Evolutionary conservation across 2,888 invertebrate species (phyloP).

Genomic region (Microplitis manilae): DNA sequence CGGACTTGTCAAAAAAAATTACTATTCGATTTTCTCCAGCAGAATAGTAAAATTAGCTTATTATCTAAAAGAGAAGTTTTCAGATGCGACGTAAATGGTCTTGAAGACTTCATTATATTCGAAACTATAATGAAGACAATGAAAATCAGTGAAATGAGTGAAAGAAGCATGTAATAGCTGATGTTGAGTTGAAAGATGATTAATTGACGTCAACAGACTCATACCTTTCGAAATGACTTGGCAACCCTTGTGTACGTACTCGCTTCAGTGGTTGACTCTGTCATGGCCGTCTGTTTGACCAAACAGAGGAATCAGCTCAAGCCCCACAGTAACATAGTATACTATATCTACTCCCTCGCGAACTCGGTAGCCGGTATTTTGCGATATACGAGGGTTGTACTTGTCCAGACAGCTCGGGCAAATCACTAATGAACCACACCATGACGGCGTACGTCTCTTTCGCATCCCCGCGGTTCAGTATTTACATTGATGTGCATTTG

Average conservation of each 20-base stretch:
- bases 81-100: too few relatives aligned
- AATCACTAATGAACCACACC: constrained; percentile 61
- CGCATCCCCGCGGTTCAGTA: constrained; percentile 16
- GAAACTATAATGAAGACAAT: neutral
- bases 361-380: constrained; percentile 43
- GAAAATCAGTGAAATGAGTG: constrained; percentile 27
- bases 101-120: too few relatives aligned
- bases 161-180: constrained; percentile 14
- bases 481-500: constrained; percentile 27
- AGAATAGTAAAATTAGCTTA: too few relatives aligned
- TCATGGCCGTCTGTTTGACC: constrained; percentile 61
- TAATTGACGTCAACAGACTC: constrained; percentile 23
- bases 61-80: too few relatives aligned
- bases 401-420: constrained; percentile 48
- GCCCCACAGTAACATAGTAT: constrained; percentile 22
- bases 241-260: constrained; percentile 39
- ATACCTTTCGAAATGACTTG: constrained; percentile 54
- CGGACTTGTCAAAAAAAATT: too few relatives aligned
- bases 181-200: constrained; percentile 24
- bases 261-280: constrained; percentile 47
- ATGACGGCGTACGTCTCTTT: constrained; percentile 32
- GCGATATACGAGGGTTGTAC: constrained; percentile 42
- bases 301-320: constrained; percentile 60
- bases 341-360: constrained; percentile 31
- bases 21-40: too few relatives aligned